Evolutionary conservation across 2,113 vertebrate species (phyloP).

Genomic region (Chauna torquata): DNA sequence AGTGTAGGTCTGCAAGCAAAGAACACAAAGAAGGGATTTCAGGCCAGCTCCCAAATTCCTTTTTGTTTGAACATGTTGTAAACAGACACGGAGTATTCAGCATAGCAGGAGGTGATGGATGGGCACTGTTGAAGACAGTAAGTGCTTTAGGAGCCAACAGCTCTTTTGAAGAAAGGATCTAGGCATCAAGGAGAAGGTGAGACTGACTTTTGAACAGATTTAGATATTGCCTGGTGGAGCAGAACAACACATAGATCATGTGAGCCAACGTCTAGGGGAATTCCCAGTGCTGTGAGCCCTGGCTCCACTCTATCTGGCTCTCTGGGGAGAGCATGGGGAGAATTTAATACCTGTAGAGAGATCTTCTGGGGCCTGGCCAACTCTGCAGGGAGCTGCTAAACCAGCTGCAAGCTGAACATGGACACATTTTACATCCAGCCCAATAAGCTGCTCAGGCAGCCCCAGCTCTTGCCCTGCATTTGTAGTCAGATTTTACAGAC

Average conservation of each 20-base stretch:
- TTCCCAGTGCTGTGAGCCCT: neutral
- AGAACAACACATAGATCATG: neutral
- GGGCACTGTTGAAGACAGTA: neutral
- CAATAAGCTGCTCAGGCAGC: fast-evolving
- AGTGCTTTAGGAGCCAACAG: neutral
- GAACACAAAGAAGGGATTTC: neutral
- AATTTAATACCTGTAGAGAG: neutral
- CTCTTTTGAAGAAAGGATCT: constrained; percentile 19
- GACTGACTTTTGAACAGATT: neutral
- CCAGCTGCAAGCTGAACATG: neutral
- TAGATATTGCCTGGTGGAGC: neutral
- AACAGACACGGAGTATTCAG: constrained; percentile 24
- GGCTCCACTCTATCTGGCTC: neutral
- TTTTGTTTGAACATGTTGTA: constrained; percentile 53
- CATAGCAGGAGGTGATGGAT: constrained; percentile 31
- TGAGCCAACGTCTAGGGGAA: neutral
- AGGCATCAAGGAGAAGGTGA: neutral
- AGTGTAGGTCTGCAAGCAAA: neutral
- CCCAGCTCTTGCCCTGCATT: neutral
- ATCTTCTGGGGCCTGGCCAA: neutral
- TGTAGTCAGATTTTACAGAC: neutral
- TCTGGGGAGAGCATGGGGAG: neutral
- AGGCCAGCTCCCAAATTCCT: constrained; percentile 22
- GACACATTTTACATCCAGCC: neutral
- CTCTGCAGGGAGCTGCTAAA: neutral